These are phyloP conservation scores for Radopholus similis DNA, from an alignment of 1,140 invertebrate genomes.

Conservation along the genomic window DNA sequence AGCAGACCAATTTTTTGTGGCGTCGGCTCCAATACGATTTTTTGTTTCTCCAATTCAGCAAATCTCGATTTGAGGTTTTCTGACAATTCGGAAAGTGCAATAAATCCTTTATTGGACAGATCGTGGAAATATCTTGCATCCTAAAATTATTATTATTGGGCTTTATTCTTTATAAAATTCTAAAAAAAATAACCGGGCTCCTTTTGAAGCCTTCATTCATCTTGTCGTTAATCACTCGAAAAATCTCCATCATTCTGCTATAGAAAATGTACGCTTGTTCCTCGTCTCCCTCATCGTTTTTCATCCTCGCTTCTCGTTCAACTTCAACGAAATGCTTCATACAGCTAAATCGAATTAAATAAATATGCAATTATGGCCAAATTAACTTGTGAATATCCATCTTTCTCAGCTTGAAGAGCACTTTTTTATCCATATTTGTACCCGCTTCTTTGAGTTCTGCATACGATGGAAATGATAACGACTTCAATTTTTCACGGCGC, in stretches of 20 bases:
- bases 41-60: background rate
- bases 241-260: background rate
- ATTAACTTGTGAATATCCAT: background rate
- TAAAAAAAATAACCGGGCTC: background rate
- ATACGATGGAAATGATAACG: slow-evolving; percentile 4
- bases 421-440: background rate
- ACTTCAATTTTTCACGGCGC: background rate
- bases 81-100: background rate
- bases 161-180: background rate
- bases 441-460: background rate
- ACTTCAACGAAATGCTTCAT: background rate
- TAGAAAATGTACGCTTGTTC: slow-evolving; percentile 5
- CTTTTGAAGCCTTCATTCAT: background rate
- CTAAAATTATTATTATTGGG: background rate
- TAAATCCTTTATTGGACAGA: background rate
- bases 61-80: background rate
- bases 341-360: background rate
- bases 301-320: background rate
- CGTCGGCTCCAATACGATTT: no score
- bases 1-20: no score
- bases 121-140: background rate
- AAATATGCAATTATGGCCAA: background rate
- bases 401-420: background rate
- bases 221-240: background rate
- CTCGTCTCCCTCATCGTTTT: background rate